A percentile compares a stretch with the other conserved stretches of the same genome.
These are phyloP conservation scores for Muscicapa comitata DNA, from an alignment of 2,797 vertebrate genomes.

Conservation along the genomic window DNA sequence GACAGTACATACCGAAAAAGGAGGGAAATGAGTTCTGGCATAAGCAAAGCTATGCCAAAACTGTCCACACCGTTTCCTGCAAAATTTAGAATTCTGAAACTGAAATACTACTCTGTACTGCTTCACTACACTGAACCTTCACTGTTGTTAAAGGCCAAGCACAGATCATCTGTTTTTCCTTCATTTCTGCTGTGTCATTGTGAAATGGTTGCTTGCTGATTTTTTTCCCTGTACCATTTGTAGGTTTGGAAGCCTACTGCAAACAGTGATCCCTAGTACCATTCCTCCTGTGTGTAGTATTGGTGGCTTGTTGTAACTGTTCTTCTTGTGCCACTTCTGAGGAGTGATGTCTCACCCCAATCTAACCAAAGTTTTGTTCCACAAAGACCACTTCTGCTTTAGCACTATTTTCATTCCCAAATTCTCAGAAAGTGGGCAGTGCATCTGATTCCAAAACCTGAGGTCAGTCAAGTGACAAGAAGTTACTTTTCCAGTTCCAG, in stretches of 20 bases:
- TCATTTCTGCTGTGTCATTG: slow-evolving; percentile 72
- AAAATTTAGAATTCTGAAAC: slow-evolving; percentile 10
- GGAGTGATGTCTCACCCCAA: slow-evolving; percentile 61
- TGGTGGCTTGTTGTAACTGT: slow-evolving; percentile 68
- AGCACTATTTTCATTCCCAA: slow-evolving; percentile 67
- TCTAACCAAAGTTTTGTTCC: slow-evolving; percentile 76
- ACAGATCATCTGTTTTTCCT: slow-evolving; percentile 68
- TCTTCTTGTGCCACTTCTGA: slow-evolving; percentile 66
- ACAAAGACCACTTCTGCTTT: slow-evolving; percentile 63
- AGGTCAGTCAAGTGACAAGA: slow-evolving; percentile 71
- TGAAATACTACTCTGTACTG: not conserved
- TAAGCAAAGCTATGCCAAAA: slow-evolving; percentile 32
- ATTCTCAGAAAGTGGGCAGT: slow-evolving; percentile 69
- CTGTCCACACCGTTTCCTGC: slow-evolving; percentile 3
- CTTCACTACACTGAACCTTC: slow-evolving; percentile 48
- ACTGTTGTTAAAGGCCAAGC: slow-evolving; percentile 72
- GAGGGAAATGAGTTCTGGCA: slow-evolving; percentile 36
- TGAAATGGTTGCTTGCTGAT: slow-evolving; percentile 80
- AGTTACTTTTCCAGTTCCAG: slow-evolving; percentile 67
- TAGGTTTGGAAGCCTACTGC: slow-evolving; percentile 79
- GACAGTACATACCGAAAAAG: slow-evolving; percentile 1
- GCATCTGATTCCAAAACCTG: slow-evolving; percentile 70
- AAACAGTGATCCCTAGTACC: slow-evolving; percentile 58
- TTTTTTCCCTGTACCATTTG: slow-evolving; percentile 84
- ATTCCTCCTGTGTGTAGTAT: slow-evolving; percentile 64